These are phyloP conservation scores for Gephyroberyx darwinii DNA, from an alignment of 2,797 vertebrate genomes.

Conservation along the genomic window DNA sequence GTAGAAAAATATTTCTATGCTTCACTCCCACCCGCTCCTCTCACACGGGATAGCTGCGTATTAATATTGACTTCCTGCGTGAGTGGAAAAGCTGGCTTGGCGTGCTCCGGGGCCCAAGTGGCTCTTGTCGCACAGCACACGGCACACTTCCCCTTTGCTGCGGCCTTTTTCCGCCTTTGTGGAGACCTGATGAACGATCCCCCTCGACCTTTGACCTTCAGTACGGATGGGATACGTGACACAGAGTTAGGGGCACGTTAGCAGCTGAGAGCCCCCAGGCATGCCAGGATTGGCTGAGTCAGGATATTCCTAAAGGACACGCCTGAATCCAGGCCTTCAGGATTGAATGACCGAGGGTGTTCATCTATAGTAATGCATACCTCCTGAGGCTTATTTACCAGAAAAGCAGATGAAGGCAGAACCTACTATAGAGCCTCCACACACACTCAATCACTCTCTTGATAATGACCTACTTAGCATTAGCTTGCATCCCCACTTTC, in stretches of 20 bases:
- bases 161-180: conserved; percentile 47
- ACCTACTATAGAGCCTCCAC: conserved; percentile 9
- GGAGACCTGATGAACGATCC: conserved; percentile 62
- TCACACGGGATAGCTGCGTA: conserved; percentile 26
- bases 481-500: conserved; percentile 27
- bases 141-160: conserved; percentile 49
- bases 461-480: conserved; percentile 54
- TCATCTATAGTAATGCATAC: conserved; percentile 63
- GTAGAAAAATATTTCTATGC: conserved; percentile 14
- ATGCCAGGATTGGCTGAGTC: conserved; percentile 65
- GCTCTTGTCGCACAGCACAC: conserved; percentile 29
- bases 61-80: conserved; percentile 55
- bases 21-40: neutral
- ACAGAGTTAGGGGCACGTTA: conserved; percentile 64
- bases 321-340: conserved; percentile 53
- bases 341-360: conserved; percentile 63
- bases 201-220: conserved; percentile 73
- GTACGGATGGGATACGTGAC: conserved; percentile 62
- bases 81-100: conserved; percentile 40
- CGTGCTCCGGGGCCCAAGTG: conserved; percentile 7
- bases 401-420: conserved; percentile 38
- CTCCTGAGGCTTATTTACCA: conserved; percentile 59
- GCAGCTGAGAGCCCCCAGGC: conserved; percentile 74
- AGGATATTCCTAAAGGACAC: conserved; percentile 71
- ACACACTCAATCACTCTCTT: conserved; percentile 19